These are phyloP conservation scores for Rosalia funebris DNA, from an alignment of 2,888 invertebrate species.

Conservation along the genomic window DNA sequence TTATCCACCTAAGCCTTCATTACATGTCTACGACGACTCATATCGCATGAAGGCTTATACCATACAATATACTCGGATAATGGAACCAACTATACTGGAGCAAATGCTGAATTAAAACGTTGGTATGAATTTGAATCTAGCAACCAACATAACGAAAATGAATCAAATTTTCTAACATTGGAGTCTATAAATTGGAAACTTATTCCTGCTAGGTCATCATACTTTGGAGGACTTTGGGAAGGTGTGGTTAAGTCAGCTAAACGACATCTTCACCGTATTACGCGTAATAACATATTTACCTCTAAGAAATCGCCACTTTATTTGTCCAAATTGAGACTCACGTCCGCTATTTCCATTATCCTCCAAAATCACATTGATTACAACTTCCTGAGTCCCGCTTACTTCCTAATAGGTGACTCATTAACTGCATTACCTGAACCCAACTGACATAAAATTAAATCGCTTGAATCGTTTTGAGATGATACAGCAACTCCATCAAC, in stretches of 20 bases:
- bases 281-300: conserved; percentile 42
- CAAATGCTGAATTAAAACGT: conserved; percentile 32
- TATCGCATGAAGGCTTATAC: conserved; percentile 41
- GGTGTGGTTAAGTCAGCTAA: conserved; percentile 50
- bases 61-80: conserved; percentile 43
- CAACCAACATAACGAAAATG: not conserved
- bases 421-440: conserved; percentile 38
- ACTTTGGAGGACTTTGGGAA: conserved; percentile 55
- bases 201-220: conserved; percentile 34
- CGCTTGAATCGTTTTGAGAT: conserved; percentile 42
- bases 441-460: conserved; percentile 30
- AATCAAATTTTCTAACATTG: not conserved
- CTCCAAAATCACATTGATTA: conserved; percentile 45
- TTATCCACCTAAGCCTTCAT: conserved; percentile 40
- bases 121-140: not conserved
- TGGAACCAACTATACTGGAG: conserved; percentile 46
- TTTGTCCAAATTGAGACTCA: too few species aligned
- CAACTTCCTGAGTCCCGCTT: conserved; percentile 43
- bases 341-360: conserved; percentile 49
- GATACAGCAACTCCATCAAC: conserved; percentile 41
- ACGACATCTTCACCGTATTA: conserved; percentile 43
- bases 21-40: conserved; percentile 44
- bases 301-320: conserved; percentile 50
- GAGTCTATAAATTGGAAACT: not conserved
- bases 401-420: conserved; percentile 46